A percentile compares a stretch with the other conserved stretches of the same genome.
These are phyloP conservation scores for Triplophysa rosa DNA, from an alignment of 2,113 vertebrate species.

Conservation along the genomic window DNA sequence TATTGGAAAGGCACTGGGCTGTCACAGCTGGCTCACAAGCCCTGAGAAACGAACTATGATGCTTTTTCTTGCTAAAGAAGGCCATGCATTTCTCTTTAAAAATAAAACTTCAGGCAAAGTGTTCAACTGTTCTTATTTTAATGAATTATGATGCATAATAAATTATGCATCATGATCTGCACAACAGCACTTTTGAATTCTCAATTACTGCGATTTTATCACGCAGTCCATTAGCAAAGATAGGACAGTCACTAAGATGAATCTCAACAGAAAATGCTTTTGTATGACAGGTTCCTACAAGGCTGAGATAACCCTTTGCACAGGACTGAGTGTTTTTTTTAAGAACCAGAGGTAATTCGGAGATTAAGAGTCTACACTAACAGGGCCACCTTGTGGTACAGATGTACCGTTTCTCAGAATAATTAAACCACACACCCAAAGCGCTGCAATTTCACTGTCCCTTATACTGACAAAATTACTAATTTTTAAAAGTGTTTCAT, in stretches of 20 bases:
- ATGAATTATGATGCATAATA: background rate
- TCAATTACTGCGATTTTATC: background rate
- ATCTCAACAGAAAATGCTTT: background rate
- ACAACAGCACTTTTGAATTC: background rate
- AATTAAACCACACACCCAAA: background rate
- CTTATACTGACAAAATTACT: background rate
- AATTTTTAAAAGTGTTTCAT: background rate
- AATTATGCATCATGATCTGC: background rate
- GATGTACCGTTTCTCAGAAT: background rate
- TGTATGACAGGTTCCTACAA: background rate
- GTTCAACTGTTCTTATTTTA: background rate
- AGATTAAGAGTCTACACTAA: constrained; percentile 35
- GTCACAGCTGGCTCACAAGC: constrained; percentile 20
- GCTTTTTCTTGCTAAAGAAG: background rate
- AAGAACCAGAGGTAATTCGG: background rate
- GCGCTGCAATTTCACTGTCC: background rate
- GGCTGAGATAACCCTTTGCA: background rate
- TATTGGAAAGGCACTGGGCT: constrained; percentile 27
- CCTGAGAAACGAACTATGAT: constrained; percentile 1
- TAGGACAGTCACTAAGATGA: background rate
- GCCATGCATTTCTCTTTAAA: background rate
- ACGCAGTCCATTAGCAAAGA: background rate
- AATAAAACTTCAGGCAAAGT: background rate
- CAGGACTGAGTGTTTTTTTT: background rate
- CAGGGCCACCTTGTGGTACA: constrained; percentile 61